Evolutionary conservation across 2,113 vertebrate species (phyloP).

Genomic region (Grallaria varia): DNA sequence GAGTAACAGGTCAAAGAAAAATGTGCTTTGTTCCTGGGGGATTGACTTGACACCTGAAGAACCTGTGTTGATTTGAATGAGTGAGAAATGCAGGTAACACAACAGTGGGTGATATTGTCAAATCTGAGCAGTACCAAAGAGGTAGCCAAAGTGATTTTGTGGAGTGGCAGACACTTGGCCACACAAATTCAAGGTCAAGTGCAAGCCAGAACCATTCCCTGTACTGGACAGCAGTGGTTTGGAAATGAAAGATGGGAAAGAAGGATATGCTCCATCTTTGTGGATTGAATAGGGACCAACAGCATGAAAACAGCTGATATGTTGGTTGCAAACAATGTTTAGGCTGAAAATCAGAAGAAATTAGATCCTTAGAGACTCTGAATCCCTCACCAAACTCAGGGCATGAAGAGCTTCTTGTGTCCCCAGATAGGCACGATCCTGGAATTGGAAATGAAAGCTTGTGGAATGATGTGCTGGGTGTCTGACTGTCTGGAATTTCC

Average conservation of each 20-base stretch:
- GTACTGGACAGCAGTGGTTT: neutral
- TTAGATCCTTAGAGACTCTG: neutral
- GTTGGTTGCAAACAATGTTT: neutral
- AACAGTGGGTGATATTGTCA: neutral
- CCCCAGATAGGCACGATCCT: accelerated
- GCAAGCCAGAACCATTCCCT: neutral
- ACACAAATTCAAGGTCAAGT: neutral
- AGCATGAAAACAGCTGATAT: neutral
- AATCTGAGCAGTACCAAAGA: neutral
- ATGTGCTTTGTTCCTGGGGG: neutral
- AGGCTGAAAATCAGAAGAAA: neutral
- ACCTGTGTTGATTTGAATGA: neutral
- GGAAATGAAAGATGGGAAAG: neutral
- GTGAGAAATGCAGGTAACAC: neutral
- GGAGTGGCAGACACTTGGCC: neutral
- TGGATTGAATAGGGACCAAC: neutral
- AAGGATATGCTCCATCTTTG: neutral
- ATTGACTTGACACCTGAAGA: neutral
- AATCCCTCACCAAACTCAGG: neutral
- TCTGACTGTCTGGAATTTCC: constrained; percentile 37
- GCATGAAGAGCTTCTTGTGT: neutral
- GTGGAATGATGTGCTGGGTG: constrained; percentile 16
- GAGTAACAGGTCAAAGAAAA: neutral
- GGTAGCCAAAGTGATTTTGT: neutral
- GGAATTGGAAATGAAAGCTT: neutral